A percentile compares a stretch with the other conserved stretches of the same genome.
Evolutionary conservation across 2,113 vertebrate genomes (phyloP).

Genomic region (Daubentonia madagascariensis): DNA sequence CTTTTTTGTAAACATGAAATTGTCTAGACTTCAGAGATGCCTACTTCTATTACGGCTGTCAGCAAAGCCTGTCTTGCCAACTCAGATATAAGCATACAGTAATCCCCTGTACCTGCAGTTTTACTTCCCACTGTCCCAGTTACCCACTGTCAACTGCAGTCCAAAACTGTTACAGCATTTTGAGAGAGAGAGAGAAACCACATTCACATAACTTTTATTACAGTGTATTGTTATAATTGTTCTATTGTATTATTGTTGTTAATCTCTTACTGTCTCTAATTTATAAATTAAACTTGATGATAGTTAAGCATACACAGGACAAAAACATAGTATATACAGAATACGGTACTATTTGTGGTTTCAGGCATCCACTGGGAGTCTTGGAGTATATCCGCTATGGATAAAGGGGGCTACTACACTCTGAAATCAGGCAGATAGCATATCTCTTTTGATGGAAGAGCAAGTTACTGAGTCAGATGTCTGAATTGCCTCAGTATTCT

Average conservation of each 20-base stretch:
- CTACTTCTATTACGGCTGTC: neutral
- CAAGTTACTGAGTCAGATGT: neutral
- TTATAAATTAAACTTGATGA: neutral
- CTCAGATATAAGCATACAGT: neutral
- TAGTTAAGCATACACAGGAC: neutral
- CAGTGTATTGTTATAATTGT: neutral
- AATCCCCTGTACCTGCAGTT: neutral
- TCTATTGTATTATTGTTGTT: neutral
- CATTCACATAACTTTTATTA: neutral
- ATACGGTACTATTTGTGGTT: neutral
- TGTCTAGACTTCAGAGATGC: neutral
- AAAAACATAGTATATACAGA: neutral
- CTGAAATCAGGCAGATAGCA: neutral
- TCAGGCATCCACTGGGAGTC: neutral
- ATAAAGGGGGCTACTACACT: neutral
- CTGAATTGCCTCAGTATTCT: neutral
- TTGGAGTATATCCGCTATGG: neutral
- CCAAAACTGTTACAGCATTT: neutral
- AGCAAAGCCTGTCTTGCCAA: neutral
- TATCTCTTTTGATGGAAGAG: neutral
- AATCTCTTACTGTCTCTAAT: neutral
- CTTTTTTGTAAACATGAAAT: neutral
- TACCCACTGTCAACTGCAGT: neutral
- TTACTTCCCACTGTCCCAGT: neutral
- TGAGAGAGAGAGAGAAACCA: neutral